These are phyloP conservation scores for Argyra leucocephala DNA, from an alignment of 2,888 invertebrate genomes.

Conservation along the genomic window DNA sequence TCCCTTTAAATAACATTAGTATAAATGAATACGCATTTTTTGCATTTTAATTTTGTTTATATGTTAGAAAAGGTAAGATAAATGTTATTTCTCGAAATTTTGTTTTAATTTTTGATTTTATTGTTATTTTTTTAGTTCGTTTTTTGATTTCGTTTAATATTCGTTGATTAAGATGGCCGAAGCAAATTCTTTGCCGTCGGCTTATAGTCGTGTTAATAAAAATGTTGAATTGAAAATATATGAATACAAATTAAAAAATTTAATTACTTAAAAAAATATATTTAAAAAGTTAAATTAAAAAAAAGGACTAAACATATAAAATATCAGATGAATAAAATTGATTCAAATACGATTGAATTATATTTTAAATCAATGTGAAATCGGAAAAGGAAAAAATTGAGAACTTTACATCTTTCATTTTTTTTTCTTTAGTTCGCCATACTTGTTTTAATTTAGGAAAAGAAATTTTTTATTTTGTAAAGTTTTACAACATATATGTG, in stretches of 20 bases:
- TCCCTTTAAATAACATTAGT: neutral
- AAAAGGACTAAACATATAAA: neutral
- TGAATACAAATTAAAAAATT: neutral
- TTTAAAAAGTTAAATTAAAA: neutral
- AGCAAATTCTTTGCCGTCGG: conserved; percentile 3
- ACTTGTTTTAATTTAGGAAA: neutral
- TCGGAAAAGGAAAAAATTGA: neutral
- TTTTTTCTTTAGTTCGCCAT: conserved; percentile 1
- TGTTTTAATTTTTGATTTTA: neutral
- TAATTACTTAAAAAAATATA: neutral
- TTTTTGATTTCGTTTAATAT: conserved; percentile 4
- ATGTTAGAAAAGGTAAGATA: neutral
- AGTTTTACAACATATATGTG: neutral
- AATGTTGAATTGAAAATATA: neutral
- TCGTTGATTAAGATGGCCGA: conserved; percentile 3
- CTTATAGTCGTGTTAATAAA: conserved; percentile 4
- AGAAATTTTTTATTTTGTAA: neutral
- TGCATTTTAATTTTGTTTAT: neutral
- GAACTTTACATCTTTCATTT: conserved; percentile 3
- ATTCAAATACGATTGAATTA: neutral
- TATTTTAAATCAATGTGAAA: neutral
- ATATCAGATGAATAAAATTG: neutral
- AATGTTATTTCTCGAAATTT: neutral
- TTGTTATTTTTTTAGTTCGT: conserved; percentile 1
- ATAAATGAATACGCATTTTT: neutral